Base-by-base conservation (phyloP, 2,113 vertebrate species). In the Aplodontia rufa region DNA sequence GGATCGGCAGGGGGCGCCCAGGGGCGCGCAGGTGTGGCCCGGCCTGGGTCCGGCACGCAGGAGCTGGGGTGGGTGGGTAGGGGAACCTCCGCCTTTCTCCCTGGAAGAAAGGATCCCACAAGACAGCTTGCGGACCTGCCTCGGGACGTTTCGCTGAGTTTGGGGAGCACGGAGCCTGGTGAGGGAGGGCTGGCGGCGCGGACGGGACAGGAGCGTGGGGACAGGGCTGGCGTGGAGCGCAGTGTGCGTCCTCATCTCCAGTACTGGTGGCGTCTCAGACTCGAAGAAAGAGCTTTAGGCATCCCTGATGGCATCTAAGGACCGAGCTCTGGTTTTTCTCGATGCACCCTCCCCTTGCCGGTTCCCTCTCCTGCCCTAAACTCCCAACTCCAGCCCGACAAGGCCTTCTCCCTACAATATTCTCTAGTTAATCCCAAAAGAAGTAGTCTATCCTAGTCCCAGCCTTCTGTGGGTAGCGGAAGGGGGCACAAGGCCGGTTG, bases 31-130 rank as follows among this genome's bases (percentile, higher is more conserved):
- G 58, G 55, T 26, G 24, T 9, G 58, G 58, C 58, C 24, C 28
- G 58, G 58, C 24, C 58, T 26, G 58, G 1, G 2, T 32, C 14
- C 40, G 2, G 35, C 5, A 47, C 19, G 40, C 2, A 11, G 0
- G 13, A n/a, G 66, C 32, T 60, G 58, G 7, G 5, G 12, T 16
- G 40, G 10, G 40, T 32, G 5, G 68, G 40, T 32, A 4, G 68
- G 22, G 49, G 10, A 4, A 6, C n/a, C 51, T 83, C 40, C 4
- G 20, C 14, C 51, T n/a, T 49, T 64, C 49, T 55, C 20, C 42
- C 0, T 0, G 0, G 49, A 20, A 62, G 45, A 60, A 60, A 19
- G 7, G n/a, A 16, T 87, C 10, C n/a, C 0, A 0, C 19, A 24
- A 12, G 68, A 28, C 58, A 60, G 58, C 24, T 60, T 60, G 8